A percentile compares a stretch with the other conserved stretches of the same genome.
phyloP scores from a whole-genome alignment of 1,140 invertebrate species.

The Calycopis cecrops region DNA sequence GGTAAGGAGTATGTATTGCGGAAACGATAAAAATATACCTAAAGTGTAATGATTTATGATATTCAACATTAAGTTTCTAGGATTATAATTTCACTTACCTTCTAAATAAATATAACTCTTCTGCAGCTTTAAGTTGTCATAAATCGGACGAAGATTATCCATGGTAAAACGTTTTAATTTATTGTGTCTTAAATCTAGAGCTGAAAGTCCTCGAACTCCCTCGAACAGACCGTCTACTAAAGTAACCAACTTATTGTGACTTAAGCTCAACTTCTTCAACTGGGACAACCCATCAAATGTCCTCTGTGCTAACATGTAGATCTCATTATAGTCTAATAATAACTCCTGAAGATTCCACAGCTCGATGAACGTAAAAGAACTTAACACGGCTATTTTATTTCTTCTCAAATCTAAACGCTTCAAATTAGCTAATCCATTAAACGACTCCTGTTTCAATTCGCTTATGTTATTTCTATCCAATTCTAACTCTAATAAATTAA shows the following conservation, averaged over 20 bases:
- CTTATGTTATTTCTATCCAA: conserved; percentile 83
- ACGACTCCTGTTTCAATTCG: conserved; percentile 81
- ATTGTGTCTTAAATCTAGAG: conserved; percentile 84
- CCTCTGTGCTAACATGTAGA: conserved; percentile 78
- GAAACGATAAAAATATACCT: too few relatives aligned
- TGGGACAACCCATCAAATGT: conserved; percentile 83
- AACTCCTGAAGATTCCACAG: conserved; percentile 82
- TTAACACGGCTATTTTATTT: conserved; percentile 82
- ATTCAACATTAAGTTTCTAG: not conserved
- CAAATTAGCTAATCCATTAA: conserved; percentile 81
- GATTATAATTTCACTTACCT: conserved; percentile 76
- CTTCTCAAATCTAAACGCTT: conserved; percentile 79
- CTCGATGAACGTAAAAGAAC: conserved; percentile 84
- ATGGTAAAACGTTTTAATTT: conserved; percentile 82
- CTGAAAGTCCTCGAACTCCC: conserved; percentile 78
- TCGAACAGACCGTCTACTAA: conserved; percentile 80
- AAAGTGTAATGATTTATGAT: not conserved
- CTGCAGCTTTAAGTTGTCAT: conserved; percentile 82
- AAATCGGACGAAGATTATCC: conserved; percentile 83
- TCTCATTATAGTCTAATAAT: conserved; percentile 83
- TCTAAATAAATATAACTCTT: conserved; percentile 82
- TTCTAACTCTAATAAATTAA: conserved; percentile 80
- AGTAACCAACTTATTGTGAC: conserved; percentile 82
- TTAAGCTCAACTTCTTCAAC: conserved; percentile 80
- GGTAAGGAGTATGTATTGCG: too few relatives aligned